Base-by-base conservation (phyloP, 2,113 vertebrate genomes). In the Zosterops hypoxanthus region DNA sequence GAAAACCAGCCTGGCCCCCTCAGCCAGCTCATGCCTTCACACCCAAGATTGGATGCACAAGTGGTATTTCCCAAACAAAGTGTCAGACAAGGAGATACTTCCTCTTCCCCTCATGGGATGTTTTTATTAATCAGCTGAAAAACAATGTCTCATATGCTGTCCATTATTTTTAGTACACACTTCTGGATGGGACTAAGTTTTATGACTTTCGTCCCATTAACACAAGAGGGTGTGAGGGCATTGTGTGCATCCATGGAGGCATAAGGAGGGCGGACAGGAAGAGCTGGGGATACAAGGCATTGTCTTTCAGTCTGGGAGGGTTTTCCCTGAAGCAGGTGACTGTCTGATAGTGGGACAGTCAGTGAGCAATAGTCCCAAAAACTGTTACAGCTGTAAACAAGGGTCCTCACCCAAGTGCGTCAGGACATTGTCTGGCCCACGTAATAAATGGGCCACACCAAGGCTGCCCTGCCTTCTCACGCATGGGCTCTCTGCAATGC, bases 61-160 rank as follows among this genome's bases (percentile, higher is more conserved):
- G 41, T 0, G 61, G 72, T 41, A 94, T 95, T 94, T 95, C 66
- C 64, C 18, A 73, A 92, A 85, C 42, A 78, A 91, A 91, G 25
- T 11, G 12, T 59, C 47, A 86, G 84, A 91, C 78, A 65, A 64
- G 49, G 33, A 89, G 56, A 42, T 34, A 63, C 17, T 68, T 44
- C 56, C 72, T 79, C 60, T 47, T 63, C 24, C 21, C 12, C 12
- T 42, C 2, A 3, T 0, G 2, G 60, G 60, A 31, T 72, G 28
- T 65, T 65, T 60, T 72, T n/a, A 47, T 41, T 59, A 85, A 87
- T 65, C 39, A 53, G 39, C 52, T 63, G 66, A 79, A 82, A 91
- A 94, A 69, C 47, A 80, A 34, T 16, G 50, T 55, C 66, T 82
- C 41, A 9, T 22, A 9, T 5, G 29, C 23, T 61, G 22, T 19